phyloP scores from a whole-genome alignment of 2,797 vertebrate genomes.

The Rhinichthys osculus region DNA sequence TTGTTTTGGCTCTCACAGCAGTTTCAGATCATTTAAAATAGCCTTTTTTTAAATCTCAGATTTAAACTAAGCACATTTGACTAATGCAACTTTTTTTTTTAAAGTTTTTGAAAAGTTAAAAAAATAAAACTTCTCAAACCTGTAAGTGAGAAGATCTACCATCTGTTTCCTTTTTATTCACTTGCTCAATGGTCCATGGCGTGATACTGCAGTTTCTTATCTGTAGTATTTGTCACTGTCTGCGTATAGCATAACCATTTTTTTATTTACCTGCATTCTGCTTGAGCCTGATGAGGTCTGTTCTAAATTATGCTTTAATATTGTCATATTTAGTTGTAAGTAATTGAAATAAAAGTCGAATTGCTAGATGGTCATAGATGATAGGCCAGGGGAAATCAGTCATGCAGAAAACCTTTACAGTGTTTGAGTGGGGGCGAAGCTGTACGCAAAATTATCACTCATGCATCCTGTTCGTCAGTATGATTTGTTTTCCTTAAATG shows the following conservation, averaged over 20 bases:
- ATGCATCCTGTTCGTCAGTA: not conserved
- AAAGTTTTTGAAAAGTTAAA: no score
- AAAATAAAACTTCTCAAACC: not conserved
- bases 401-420: not conserved
- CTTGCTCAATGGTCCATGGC: slow-evolving; percentile 19
- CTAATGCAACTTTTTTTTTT: not conserved
- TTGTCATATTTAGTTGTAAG: not conserved
- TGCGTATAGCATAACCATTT: not conserved
- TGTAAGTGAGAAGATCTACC: not conserved
- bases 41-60: not conserved
- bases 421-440: not conserved
- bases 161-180: slow-evolving; percentile 44
- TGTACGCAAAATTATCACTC: slow-evolving; percentile 10
- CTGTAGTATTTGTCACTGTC: not conserved
- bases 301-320: not conserved
- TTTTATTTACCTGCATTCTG: not conserved
- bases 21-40: not conserved
- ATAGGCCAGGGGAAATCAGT: not conserved
- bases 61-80: no score
- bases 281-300: not conserved
- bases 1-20: not conserved
- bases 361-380: not conserved
- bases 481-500: not conserved
- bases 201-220: not conserved
- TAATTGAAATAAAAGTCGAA: not conserved